Evolutionary conservation across 2,888 invertebrate genomes (phyloP).

Genomic region (Ecliptopera silaceata): DNA sequence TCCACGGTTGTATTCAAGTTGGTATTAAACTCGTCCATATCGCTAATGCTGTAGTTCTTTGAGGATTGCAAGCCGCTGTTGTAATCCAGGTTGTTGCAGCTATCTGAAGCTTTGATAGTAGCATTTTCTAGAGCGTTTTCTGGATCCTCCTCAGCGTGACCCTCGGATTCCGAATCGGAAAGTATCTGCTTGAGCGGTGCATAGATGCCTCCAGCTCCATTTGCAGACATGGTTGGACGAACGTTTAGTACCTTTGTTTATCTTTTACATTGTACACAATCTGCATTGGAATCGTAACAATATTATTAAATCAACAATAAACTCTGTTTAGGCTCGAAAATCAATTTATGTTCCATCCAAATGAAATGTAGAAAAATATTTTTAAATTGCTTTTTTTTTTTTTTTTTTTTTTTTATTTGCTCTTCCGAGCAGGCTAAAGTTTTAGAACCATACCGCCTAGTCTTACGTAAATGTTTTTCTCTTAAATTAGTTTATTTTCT

Average conservation of each 20-base stretch:
- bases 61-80: slow-evolving; percentile 73
- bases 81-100: slow-evolving; percentile 72
- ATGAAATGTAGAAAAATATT: too few relatives aligned
- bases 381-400: too few relatives aligned
- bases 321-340: background rate
- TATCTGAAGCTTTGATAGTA: slow-evolving; percentile 61
- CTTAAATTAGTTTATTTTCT: too few relatives aligned
- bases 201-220: slow-evolving; percentile 83
- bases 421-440: too few relatives aligned
- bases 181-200: slow-evolving; percentile 90
- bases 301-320: background rate
- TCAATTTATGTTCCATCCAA: too few relatives aligned
- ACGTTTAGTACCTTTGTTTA: background rate
- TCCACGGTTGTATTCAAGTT: slow-evolving; percentile 75
- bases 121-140: slow-evolving; percentile 69
- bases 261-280: slow-evolving; percentile 24
- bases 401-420: too few relatives aligned
- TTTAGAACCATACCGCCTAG: too few relatives aligned
- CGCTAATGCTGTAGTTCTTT: slow-evolving; percentile 74
- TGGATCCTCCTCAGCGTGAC: slow-evolving; percentile 69
- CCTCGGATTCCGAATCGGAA: slow-evolving; percentile 90
- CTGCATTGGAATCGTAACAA: background rate
- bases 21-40: slow-evolving; percentile 76
- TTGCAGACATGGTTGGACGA: slow-evolving; percentile 65
- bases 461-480: too few relatives aligned